Percentiles rank a stretch among this genome's conserved stretches.
phyloP scores from a whole-genome alignment of 2,888 invertebrate genomes.

The Schrankia costaestrigalis region DNA sequence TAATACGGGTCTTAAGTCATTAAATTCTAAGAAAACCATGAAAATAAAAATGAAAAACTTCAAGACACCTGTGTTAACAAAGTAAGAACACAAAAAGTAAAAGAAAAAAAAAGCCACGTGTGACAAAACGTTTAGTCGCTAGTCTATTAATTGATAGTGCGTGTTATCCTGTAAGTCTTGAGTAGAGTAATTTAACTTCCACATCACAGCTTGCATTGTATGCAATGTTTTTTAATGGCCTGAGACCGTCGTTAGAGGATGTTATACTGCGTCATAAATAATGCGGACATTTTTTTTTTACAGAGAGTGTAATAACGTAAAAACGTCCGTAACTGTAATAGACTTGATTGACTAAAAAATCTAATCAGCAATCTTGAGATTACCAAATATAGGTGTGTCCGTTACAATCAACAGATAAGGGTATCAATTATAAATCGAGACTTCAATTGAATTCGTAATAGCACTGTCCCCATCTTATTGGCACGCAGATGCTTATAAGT shows the following conservation, averaged over 20 bases:
- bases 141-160: constrained; percentile 37
- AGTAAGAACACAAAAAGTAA: constrained; percentile 5
- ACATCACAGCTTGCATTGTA: constrained; percentile 22
- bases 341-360: too few relatives aligned
- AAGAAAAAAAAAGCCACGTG: constrained; percentile 24
- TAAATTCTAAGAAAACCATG: too few relatives aligned
- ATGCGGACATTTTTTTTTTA: too few relatives aligned
- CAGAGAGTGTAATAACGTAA: too few relatives aligned
- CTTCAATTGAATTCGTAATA: constrained; percentile 59
- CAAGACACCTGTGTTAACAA: too few relatives aligned
- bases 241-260: constrained; percentile 6
- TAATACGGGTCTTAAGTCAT: too few relatives aligned
- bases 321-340: too few relatives aligned
- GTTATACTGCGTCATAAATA: constrained; percentile 8
- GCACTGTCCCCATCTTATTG: too few relatives aligned
- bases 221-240: too few relatives aligned
- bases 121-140: constrained; percentile 29
- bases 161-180: constrained; percentile 32
- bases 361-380: too few relatives aligned
- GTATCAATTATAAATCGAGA: constrained; percentile 59
- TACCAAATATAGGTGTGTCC: constrained; percentile 60
- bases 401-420: constrained; percentile 70
- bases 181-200: constrained; percentile 38
- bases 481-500: too few relatives aligned
- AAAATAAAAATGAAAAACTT: too few relatives aligned